A percentile compares a stretch with the other conserved stretches of the same genome.
Conservation (phyloP, 2,113 vertebrate genomes). For the Telmatochromis brachygnathus region DNA sequence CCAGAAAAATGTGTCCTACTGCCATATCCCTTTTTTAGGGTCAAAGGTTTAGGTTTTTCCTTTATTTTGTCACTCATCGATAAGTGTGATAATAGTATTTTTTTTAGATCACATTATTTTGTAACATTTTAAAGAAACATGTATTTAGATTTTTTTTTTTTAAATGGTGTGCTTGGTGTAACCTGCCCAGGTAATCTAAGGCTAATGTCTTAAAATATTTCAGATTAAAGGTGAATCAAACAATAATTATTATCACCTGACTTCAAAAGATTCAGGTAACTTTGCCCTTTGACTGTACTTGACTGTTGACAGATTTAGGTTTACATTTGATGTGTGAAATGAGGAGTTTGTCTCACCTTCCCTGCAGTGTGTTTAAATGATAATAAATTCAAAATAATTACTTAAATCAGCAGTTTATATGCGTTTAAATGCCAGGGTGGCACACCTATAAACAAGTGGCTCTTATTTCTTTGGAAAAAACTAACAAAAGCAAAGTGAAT, state of each 20-base stretch:
- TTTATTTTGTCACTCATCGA: neutral
- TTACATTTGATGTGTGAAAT: neutral
- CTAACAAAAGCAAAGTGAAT: neutral
- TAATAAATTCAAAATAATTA: neutral
- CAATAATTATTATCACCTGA: neutral
- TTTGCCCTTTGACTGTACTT: neutral
- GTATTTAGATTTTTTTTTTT: neutral
- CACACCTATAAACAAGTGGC: neutral
- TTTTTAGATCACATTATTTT: neutral
- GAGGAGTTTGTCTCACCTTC: neutral
- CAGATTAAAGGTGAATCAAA: neutral
- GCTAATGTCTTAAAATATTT: neutral
- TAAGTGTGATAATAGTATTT: neutral
- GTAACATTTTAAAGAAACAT: neutral
- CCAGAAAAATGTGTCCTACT: neutral
- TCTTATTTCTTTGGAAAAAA: neutral
- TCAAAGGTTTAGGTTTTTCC: neutral
- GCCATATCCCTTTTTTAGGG: neutral
- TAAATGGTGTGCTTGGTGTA: neutral
- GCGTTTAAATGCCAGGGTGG: neutral
- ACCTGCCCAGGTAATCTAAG: neutral
- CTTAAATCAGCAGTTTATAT: neutral
- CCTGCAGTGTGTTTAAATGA: neutral
- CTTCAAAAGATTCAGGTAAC: neutral
- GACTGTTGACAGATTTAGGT: neutral